Conservation (phyloP, 2,113 vertebrate genomes). For the Apteryx mantelli region DNA sequence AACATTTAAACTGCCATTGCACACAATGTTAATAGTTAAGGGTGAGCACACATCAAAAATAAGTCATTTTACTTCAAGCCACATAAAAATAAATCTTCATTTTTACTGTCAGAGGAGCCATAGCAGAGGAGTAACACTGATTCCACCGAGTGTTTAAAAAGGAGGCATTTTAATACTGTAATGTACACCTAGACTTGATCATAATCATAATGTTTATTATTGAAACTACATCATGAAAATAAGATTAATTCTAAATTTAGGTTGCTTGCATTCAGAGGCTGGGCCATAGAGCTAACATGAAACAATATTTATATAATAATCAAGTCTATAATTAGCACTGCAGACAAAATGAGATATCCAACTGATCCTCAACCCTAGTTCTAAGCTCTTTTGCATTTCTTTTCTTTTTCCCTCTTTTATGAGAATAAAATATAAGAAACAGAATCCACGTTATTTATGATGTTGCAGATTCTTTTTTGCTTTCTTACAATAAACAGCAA, state of each 20-base stretch:
- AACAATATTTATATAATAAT: conserved; percentile 46
- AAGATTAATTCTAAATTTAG: conserved; percentile 39
- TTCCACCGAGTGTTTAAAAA: conserved; percentile 15
- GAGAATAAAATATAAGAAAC: neutral
- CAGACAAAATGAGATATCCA: conserved; percentile 41
- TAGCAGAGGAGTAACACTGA: neutral
- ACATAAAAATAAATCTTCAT: conserved; percentile 30
- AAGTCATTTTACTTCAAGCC: conserved; percentile 27
- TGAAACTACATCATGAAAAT: conserved; percentile 23
- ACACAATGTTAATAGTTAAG: conserved; percentile 45
- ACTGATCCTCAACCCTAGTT: neutral
- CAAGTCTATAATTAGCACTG: neutral
- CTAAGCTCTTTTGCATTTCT: neutral
- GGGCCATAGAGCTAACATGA: neutral
- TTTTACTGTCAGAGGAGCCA: neutral
- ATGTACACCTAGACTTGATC: conserved; percentile 18
- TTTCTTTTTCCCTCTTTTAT: neutral
- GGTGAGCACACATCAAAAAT: conserved; percentile 60
- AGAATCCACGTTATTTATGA: conserved; percentile 11
- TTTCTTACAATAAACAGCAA: neutral
- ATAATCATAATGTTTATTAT: conserved; percentile 38
- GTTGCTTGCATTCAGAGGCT: neutral
- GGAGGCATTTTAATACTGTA: conserved; percentile 48
- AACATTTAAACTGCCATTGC: conserved; percentile 32
- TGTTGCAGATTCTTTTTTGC: neutral